Base-by-base conservation (phyloP, 2,113 vertebrate genomes). In the Platichthys stellatus region DNA sequence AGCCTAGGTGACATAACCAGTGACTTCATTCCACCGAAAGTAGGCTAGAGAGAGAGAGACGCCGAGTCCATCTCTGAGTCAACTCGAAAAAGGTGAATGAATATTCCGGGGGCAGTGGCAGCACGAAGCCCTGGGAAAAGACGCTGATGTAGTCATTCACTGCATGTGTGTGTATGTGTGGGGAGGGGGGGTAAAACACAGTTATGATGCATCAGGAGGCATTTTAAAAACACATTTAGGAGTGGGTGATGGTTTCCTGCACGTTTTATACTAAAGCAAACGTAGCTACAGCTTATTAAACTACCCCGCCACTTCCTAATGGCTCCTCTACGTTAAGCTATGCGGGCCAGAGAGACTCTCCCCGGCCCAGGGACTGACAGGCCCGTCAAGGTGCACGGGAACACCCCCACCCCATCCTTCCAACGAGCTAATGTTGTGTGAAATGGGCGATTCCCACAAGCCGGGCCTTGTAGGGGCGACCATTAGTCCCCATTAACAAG, bases 1-100 rank as follows among this genome's bases (percentile, higher is more conserved):
- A 71, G 61, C 20, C 6, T 2, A 23, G 81, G 77, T 90, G 88
- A 89, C 83, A 86, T 89, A 88, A 88, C 85, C 72, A 20, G 79
- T 88, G 87, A 88, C 83, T 89, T 85, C 80, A 79, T 67, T 43
- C 63, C 80, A 70, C 53, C 28, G 71, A 86, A 89, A 80, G 78
- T 68, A 74, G 81, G 70, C 35, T 77, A 82, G 47, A 76, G 65
- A 64, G 64, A 47, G 5, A 31, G 28, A 82, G 47, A 76, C 38
- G 1, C 53, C 69, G 23, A 17, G 28, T 35, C 45, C 53, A 53
- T 31, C 21, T 58, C 69, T 21, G 21, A n/a, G 64, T 70, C 10
- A 58, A 69, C 28, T 45, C 53, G 18, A 51, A 23, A 23, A 64
- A 68, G 51, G 28, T 71, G 53, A 56, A 73, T 13, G 40, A 21